Percentiles rank a stretch among this genome's conserved stretches.
These are phyloP conservation scores for Fundulus diaphanus DNA, from an alignment of 2,797 vertebrate genomes.

Conservation along the genomic window DNA sequence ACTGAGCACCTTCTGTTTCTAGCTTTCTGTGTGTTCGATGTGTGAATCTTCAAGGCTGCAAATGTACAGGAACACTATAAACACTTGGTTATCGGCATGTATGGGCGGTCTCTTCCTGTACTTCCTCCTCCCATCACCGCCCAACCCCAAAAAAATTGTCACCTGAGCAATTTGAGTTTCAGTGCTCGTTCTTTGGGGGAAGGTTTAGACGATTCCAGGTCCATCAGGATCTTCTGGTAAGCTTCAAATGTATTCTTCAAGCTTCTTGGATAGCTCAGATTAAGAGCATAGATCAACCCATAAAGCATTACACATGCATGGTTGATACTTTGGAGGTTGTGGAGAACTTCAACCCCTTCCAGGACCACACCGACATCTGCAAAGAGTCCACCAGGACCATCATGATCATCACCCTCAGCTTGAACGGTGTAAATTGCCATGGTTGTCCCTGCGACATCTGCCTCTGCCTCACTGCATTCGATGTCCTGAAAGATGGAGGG, in stretches of 20 bases:
- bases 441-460: no score
- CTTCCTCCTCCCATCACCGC: no score
- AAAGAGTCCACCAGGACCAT: background rate
- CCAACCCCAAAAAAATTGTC: no score
- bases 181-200: no score
- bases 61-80: background rate
- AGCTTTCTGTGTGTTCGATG: background rate
- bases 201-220: no score
- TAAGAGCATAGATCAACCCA: slow-evolving; percentile 31
- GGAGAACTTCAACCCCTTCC: slow-evolving; percentile 7
- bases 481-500: no score
- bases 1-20: slow-evolving; percentile 1
- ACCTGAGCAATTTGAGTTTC: no score
- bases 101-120: no score
- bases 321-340: background rate
- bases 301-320: slow-evolving; percentile 24
- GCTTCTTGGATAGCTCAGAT: slow-evolving; percentile 16
- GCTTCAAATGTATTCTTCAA: background rate
- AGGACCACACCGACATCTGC: slow-evolving; percentile 9
- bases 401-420: no score
- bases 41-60: background rate
- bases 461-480: no score
- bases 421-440: no score
- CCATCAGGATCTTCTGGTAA: no score
- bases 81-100: background rate